A percentile compares a stretch with the other conserved stretches of the same genome.
phyloP scores from a whole-genome alignment of 2,888 invertebrate genomes.

The Dorcus parallelipipedus region DNA sequence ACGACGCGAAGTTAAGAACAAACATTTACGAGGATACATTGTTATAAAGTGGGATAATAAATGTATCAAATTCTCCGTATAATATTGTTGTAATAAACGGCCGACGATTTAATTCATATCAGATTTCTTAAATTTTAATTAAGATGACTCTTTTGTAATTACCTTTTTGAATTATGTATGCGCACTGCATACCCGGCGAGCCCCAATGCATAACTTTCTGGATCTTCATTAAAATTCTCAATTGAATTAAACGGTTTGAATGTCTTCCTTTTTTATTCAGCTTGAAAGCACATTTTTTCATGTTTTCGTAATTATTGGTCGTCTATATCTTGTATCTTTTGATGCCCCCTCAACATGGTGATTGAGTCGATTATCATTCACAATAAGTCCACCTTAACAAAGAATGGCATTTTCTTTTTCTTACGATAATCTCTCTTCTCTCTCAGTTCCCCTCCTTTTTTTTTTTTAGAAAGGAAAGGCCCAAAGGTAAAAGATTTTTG shows the following conservation, averaged over 20 bases:
- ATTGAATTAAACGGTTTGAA: neutral
- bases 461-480: no score
- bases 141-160: conserved; percentile 3
- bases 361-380: no score
- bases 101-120: neutral
- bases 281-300: no score
- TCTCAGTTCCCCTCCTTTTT: no score
- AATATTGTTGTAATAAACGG: neutral
- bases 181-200: neutral
- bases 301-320: no score
- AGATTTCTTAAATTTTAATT: conserved; percentile 3
- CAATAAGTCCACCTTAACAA: no score
- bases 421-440: no score
- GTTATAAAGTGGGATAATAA: neutral
- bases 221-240: neutral
- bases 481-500: no score
- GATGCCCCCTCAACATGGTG: no score
- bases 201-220: neutral
- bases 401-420: no score
- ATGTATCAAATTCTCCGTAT: conserved; percentile 2
- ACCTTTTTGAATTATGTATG: conserved; percentile 1
- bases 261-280: neutral
- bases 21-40: neutral
- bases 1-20: no score
- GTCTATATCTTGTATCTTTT: no score